A percentile compares a stretch with the other conserved stretches of the same genome.
These are phyloP conservation scores for Octopus bimaculoides DNA, from an alignment of 1,140 invertebrate genomes.

Conservation along the genomic window DNA sequence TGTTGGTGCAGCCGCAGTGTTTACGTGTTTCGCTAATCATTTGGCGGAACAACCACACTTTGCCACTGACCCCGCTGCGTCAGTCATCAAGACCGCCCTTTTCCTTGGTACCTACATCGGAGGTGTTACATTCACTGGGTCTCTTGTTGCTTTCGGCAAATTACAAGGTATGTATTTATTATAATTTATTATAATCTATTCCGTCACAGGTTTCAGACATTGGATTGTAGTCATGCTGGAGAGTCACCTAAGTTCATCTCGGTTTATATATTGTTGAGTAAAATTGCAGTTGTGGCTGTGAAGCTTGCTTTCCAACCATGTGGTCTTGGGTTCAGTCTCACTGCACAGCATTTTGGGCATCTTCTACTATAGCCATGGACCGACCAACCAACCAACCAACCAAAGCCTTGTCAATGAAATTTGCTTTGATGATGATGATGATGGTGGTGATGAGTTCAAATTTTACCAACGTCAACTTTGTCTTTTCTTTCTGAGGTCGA, in stretches of 20 bases:
- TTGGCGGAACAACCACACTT: slow-evolving; percentile 80
- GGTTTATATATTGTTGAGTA: too few relatives aligned
- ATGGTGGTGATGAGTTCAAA: background rate
- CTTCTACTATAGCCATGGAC: too few relatives aligned
- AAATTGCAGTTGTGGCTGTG: too few relatives aligned
- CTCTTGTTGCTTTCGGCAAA: slow-evolving; percentile 87
- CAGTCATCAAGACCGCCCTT: slow-evolving; percentile 81
- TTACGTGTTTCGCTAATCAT: slow-evolving; percentile 82
- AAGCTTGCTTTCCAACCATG: too few relatives aligned
- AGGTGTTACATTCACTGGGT: slow-evolving; percentile 86
- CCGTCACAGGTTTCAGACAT: too few relatives aligned
- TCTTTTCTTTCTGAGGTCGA: too few relatives aligned
- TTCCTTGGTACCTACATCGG: slow-evolving; percentile 90
- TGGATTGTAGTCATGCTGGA: too few relatives aligned
- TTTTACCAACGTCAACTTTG: too few relatives aligned
- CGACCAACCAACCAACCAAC: background rate
- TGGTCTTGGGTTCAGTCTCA: too few relatives aligned
- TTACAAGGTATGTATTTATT: slow-evolving; percentile 64
- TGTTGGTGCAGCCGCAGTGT: slow-evolving; percentile 81
- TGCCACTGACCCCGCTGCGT: slow-evolving; percentile 76
- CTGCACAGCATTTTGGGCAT: too few relatives aligned
- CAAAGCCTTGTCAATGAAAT: background rate
- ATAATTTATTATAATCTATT: too few relatives aligned
- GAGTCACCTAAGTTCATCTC: too few relatives aligned
- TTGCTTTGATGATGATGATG: background rate